Conservation (phyloP, 2,113 vertebrate species). For the Micronisus gabar region DNA sequence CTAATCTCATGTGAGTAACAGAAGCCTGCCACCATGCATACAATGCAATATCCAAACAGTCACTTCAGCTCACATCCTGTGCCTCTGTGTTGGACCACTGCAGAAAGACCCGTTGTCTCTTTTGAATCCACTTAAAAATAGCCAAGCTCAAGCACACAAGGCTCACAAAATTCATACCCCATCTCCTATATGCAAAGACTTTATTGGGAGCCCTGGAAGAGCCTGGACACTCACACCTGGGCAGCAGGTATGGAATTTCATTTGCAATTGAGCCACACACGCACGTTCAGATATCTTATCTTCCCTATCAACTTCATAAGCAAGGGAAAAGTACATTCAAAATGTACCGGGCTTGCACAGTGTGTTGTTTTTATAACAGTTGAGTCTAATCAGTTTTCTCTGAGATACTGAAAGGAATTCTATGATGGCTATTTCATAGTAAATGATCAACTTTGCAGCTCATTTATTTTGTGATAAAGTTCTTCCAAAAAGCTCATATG, state of each 20-base stretch:
- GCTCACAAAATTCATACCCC: no score
- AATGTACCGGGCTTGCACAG: fast-evolving
- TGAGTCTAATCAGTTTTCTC: neutral
- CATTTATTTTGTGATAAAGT: neutral
- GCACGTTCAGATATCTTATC: neutral
- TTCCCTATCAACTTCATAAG: neutral
- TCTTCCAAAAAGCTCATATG: neutral
- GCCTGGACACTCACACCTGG: neutral
- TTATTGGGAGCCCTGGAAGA: neutral
- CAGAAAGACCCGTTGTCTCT: neutral
- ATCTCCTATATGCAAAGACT: neutral
- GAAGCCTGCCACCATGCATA: no score
- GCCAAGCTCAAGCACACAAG: neutral
- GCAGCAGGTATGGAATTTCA: neutral
- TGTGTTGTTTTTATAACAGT: neutral
- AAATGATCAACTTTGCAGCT: neutral
- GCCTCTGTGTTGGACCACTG: neutral
- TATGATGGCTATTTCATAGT: neutral
- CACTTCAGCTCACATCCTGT: neutral
- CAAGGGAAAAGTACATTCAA: neutral
- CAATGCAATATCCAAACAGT: neutral
- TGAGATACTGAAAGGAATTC: neutral
- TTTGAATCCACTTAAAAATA: neutral
- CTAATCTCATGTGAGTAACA: fast-evolving
- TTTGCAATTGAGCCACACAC: fast-evolving